Evolutionary conservation across 2,797 vertebrate genomes (phyloP).

Genomic region (Potorous gilbertii): DNA sequence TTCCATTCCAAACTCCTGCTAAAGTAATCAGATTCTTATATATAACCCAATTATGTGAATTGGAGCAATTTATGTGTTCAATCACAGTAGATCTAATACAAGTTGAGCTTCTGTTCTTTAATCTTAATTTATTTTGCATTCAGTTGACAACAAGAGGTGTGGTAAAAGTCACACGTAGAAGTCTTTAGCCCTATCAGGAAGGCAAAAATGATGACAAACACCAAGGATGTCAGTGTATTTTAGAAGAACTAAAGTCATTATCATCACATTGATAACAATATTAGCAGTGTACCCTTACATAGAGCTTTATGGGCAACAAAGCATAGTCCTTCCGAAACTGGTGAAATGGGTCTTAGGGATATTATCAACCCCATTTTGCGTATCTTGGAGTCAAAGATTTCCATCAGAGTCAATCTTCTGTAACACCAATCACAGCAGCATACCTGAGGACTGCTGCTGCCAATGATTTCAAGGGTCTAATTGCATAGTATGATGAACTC

Average conservation of each 20-base stretch:
- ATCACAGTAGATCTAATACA: constrained; percentile 36
- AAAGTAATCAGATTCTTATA: constrained; percentile 55
- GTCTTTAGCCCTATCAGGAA: neutral
- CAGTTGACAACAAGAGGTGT: constrained; percentile 45
- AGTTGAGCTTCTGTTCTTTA: constrained; percentile 58
- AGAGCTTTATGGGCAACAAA: neutral
- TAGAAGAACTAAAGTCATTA: constrained; percentile 1
- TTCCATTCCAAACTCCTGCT: constrained; percentile 45
- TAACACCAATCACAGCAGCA: too few relatives aligned
- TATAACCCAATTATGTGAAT: constrained; percentile 57
- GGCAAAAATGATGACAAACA: neutral
- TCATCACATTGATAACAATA: neutral
- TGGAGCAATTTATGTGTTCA: constrained; percentile 57
- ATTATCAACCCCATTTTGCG: neutral
- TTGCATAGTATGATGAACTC: too few relatives aligned
- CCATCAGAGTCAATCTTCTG: neutral
- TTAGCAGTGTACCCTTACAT: neutral
- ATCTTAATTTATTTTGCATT: constrained; percentile 24
- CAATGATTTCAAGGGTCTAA: too few relatives aligned
- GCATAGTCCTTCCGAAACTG: neutral
- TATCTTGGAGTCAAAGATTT: neutral
- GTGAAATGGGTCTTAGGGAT: neutral
- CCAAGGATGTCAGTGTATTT: constrained; percentile 13
- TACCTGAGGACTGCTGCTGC: too few relatives aligned
- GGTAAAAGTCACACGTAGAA: neutral